phyloP scores from a whole-genome alignment of 2,797 vertebrate species.

The Paramormyrops hopkinsi region DNA sequence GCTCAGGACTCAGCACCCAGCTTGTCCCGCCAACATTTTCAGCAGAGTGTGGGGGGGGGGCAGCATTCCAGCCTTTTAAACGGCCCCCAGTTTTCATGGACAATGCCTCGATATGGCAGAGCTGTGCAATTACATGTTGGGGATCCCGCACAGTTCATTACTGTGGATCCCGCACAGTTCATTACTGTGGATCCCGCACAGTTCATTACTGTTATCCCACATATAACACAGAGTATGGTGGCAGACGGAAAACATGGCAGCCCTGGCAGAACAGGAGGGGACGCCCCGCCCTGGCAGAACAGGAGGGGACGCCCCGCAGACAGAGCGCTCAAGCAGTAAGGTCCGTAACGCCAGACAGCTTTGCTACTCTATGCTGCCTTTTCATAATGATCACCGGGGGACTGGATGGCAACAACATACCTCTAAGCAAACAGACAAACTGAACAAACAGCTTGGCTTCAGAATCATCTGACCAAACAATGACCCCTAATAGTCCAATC shows the following conservation, averaged over 20 bases:
- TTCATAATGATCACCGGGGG: not conserved
- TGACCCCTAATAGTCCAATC: not conserved
- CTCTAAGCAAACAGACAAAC: not conserved
- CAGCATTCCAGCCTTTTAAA: not conserved
- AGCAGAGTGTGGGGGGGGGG: not conserved
- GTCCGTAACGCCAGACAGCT: not conserved
- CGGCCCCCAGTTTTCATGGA: not conserved
- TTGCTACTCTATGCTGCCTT: not conserved
- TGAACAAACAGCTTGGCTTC: not conserved
- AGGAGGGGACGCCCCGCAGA: not conserved
- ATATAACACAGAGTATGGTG: not conserved
- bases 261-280: too few relatives aligned
- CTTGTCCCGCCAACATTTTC: not conserved
- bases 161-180: not conserved
- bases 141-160: too few relatives aligned
- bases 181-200: too few relatives aligned
- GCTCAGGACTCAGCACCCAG: not conserved
- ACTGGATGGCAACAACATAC: not conserved
- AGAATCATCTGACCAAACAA: not conserved
- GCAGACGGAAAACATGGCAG: not conserved
- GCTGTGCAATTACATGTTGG: not conserved
- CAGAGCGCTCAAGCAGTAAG: not conserved
- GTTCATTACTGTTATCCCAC: not conserved
- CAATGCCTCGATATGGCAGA: not conserved
- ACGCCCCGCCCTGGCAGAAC: too few relatives aligned